Conservation (phyloP, 2,888 invertebrate genomes). For the Macrosiphum euphorbiae region DNA sequence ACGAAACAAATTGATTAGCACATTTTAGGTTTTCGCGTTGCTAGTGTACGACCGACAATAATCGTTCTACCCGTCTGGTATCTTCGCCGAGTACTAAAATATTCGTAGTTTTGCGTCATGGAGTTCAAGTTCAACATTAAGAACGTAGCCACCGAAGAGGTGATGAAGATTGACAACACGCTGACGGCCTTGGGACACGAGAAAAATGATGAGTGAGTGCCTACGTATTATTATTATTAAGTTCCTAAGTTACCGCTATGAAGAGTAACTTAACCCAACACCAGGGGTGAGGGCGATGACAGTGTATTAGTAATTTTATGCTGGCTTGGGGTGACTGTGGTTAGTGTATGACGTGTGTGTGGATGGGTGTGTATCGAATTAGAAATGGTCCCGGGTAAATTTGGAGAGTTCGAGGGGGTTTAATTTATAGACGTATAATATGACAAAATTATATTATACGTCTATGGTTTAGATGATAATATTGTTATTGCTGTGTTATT, state of each 20-base stretch:
- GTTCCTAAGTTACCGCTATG: not conserved
- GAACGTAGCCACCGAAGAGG: constrained; percentile 1
- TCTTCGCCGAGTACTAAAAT: not conserved
- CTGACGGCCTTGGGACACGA: not conserved
- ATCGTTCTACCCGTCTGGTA: not conserved
- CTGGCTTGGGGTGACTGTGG: not conserved
- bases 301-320: not conserved
- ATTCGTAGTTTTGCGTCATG: not conserved
- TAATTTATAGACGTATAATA: not conserved
- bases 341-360: not conserved
- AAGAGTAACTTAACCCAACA: not conserved
- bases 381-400: not conserved
- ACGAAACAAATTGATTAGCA: too few species aligned
- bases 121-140: not conserved
- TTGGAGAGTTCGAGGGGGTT: not conserved
- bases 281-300: not conserved
- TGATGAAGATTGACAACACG: constrained; percentile 26
- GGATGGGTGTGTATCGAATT: not conserved
- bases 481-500: not conserved
- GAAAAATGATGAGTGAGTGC: not conserved
- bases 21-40: not conserved
- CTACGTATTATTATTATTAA: not conserved
- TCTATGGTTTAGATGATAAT: not conserved
- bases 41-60: not conserved
- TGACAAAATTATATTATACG: too few species aligned